Evolutionary conservation across 2,888 invertebrate genomes (phyloP), one percentile per base, ranked within the genome.

Genomic region (Phyllotreta striolata): DNA sequence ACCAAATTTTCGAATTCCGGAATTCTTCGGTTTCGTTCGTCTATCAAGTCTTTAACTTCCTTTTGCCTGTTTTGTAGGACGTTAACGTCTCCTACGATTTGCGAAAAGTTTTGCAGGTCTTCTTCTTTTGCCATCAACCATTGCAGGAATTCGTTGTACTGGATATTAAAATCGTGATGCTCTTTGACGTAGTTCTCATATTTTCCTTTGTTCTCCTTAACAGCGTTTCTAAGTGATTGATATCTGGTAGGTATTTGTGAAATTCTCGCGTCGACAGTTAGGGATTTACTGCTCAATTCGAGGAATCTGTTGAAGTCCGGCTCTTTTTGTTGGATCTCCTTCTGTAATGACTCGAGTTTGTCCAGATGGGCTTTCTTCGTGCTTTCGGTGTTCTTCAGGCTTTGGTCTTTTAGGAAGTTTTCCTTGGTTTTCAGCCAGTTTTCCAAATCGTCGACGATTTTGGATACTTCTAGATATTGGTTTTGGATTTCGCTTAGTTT

Each of bases 361-460:
- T 90, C 87, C 57, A 95, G 83, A 80, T 95, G 92, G 6, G 85
- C 84, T 67, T 88, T 85, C 81, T 97, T 97, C 1, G 93, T 88
- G 71, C 92, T 92, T 38, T 93, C 87, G 3, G 91, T 92, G 75
- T 90, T 94, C 80, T 93, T 93, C 1, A 96, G 84, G 70, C 93
- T 92, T 80, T 95, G 95, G 78, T 95, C 95, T 80, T 95, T 92
- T 0, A 96, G 87, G 77, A 91, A 89, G 54, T 87, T 86, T 81
- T 97, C 96, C 77, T 92, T 92, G 55, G 89, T 86, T 77, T 92
- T 93, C 55, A 95, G 84, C 96, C 96, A 97, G 52, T 87, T 85
- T 74, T 91, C 91, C 1, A 96, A 83, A 62, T 87, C 87, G 69
- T 93, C 91, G 38, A 95, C 86, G 13, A 89, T 85, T 52, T 87